These are phyloP conservation scores for Monopis laevigella DNA, from an alignment of 2,888 invertebrate genomes.

Conservation along the genomic window DNA sequence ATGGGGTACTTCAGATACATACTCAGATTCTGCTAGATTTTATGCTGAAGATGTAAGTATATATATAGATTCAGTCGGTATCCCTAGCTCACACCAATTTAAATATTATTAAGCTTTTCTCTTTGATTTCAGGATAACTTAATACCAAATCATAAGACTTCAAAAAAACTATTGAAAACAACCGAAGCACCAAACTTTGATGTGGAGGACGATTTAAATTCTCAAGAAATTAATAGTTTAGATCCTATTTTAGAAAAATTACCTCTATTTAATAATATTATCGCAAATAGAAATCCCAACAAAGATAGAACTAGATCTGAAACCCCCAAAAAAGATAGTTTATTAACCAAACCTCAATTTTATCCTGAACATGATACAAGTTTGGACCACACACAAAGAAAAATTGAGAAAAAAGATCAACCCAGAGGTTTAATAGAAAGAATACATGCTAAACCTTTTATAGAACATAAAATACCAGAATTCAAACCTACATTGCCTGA, in stretches of 20 bases:
- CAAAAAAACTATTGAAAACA: not conserved
- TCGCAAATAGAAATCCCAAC: conserved; percentile 29
- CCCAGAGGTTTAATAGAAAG: conserved; percentile 21
- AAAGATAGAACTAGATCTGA: conserved; percentile 24
- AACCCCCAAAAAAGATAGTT: conserved; percentile 21
- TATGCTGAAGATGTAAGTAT: not conserved
- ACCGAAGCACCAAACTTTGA: not conserved
- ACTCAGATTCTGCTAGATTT: conserved; percentile 27
- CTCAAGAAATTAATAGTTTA: conserved; percentile 32
- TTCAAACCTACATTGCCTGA: conserved; percentile 48
- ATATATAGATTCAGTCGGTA: conserved; percentile 24
- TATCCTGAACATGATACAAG: conserved; percentile 45
- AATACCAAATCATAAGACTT: conserved; percentile 6
- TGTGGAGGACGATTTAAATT: conserved; percentile 28
- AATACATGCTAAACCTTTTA: conserved; percentile 3
- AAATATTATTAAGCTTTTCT: conserved; percentile 31
- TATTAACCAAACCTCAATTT: conserved; percentile 40
- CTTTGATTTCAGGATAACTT: conserved; percentile 16
- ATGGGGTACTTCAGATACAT: conserved; percentile 39
- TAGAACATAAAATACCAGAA: conserved; percentile 29
- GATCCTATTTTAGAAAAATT: conserved; percentile 40
- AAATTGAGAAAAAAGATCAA: conserved; percentile 52
- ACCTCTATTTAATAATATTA: conserved; percentile 45
- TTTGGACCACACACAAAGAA: conserved; percentile 37
- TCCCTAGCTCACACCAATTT: conserved; percentile 33